Percentiles rank a stretch among this genome's conserved stretches.
Conservation (phyloP, 2,113 vertebrate species). For the Phycodurus eques region DNA sequence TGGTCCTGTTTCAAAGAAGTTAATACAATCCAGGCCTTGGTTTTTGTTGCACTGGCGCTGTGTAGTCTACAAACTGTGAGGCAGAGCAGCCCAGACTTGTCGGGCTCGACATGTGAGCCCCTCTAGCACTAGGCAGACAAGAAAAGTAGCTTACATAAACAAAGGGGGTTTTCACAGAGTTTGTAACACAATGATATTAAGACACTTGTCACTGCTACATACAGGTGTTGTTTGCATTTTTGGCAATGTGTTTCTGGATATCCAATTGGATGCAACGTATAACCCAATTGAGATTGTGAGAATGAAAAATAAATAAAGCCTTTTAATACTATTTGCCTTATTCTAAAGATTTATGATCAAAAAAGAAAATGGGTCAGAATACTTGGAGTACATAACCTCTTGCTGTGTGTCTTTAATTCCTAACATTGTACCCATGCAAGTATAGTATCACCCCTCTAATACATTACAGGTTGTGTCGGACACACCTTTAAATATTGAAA, state of each 20-base stretch:
- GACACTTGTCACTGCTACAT: constrained; percentile 33
- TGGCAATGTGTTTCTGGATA: constrained; percentile 28
- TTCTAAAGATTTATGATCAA: constrained; percentile 25
- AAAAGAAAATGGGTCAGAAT: constrained; percentile 39
- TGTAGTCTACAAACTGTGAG: constrained; percentile 44
- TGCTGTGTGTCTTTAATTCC: constrained; percentile 18
- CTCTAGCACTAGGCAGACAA: constrained; percentile 61
- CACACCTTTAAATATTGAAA: constrained; percentile 44
- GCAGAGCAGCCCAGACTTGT: constrained; percentile 63
- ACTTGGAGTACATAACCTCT: constrained; percentile 8
- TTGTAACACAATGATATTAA: constrained; percentile 36
- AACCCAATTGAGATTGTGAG: constrained; percentile 22
- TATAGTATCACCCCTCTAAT: constrained; percentile 16
- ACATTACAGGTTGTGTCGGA: constrained; percentile 10
- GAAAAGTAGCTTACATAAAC: constrained; percentile 41
- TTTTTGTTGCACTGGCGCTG: constrained; percentile 38
- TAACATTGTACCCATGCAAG: constrained; percentile 16
- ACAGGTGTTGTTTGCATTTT: not conserved
- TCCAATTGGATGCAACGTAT: constrained; percentile 20
- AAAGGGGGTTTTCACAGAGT: constrained; percentile 24
- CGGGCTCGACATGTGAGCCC: constrained; percentile 43
- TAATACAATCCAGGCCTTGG: constrained; percentile 50
- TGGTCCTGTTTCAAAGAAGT: constrained; percentile 41
- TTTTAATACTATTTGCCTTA: constrained; percentile 16
- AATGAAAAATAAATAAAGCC: constrained; percentile 11